Percentiles rank a stretch among this genome's conserved stretches.
Conservation (phyloP, 2,113 vertebrate species). For the Ondatra zibethicus region DNA sequence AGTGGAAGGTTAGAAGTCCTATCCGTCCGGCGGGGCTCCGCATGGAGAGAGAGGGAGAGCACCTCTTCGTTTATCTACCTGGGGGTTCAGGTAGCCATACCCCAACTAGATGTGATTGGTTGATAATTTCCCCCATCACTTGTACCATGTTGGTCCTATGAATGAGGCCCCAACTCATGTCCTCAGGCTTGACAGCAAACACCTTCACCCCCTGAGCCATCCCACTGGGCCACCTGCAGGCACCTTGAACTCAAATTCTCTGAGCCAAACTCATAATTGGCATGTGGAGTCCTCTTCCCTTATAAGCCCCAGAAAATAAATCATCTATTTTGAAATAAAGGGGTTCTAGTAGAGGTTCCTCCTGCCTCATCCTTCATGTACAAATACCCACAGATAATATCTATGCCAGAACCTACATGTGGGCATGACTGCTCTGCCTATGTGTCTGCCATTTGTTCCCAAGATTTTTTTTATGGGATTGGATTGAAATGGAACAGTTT, state of each 20-base stretch:
- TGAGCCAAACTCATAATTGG: not conserved
- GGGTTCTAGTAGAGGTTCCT: not conserved
- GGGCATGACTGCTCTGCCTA: not conserved
- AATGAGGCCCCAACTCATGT: no score
- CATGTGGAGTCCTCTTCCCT: fast-evolving
- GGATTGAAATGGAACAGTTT: not conserved
- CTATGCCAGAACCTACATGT: fast-evolving
- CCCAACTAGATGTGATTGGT: no score
- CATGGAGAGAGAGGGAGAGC: no score
- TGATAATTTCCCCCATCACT: no score
- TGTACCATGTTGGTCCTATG: not conserved
- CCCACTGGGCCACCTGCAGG: not conserved
- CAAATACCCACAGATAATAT: not conserved
- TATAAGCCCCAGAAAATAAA: no score
- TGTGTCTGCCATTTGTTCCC: not conserved
- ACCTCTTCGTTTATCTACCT: no score
- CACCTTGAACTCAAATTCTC: not conserved
- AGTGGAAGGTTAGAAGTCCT: no score
- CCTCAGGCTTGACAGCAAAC: not conserved
- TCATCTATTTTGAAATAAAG: no score
- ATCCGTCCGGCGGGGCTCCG: no score
- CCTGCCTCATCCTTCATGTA: not conserved
- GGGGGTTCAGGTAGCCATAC: no score
- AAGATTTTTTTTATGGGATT: not conserved
- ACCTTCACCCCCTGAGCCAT: not conserved